Percentiles rank a stretch among this genome's conserved stretches.
These are phyloP conservation scores for Polyommatus iphigenia DNA, from an alignment of 2,888 invertebrate genomes.

Conservation along the genomic window DNA sequence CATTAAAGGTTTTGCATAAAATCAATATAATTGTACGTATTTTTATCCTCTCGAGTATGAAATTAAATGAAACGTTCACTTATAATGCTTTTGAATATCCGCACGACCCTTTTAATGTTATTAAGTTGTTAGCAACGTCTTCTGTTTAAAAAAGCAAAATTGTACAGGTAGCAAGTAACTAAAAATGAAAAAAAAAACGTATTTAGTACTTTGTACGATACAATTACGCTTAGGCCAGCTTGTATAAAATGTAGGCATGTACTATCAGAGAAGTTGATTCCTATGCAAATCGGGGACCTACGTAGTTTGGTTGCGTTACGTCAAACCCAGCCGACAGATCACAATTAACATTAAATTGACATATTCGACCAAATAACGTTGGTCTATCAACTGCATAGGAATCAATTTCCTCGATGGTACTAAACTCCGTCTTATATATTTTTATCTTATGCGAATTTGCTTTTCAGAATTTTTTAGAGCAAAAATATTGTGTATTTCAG, in stretches of 20 bases:
- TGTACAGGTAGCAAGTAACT: background rate
- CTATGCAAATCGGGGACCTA: too few species aligned
- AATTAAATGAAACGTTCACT: slow-evolving; percentile 23
- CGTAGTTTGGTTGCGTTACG: too few species aligned
- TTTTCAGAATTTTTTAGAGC: background rate
- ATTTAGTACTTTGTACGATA: too few species aligned
- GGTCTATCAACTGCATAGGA: too few species aligned
- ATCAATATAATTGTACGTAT: slow-evolving; percentile 32
- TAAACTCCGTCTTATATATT: background rate
- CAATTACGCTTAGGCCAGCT: background rate
- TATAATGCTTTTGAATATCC: slow-evolving; percentile 11
- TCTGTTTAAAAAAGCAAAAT: background rate
- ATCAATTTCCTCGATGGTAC: too few species aligned
- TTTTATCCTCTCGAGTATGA: slow-evolving; percentile 31
- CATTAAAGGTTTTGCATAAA: slow-evolving; percentile 33
- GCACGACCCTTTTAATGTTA: slow-evolving; percentile 14
- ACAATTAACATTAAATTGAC: too few species aligned
- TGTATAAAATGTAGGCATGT: background rate
- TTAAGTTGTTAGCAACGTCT: background rate
- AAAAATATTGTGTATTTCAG: background rate
- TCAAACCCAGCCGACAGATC: too few species aligned
- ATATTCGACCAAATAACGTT: too few species aligned
- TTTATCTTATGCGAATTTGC: background rate
- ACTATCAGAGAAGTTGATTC: too few species aligned
- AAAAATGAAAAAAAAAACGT: too few species aligned